phyloP scores from a whole-genome alignment of 1,140 invertebrate species.

The Eumaeus atala region DNA sequence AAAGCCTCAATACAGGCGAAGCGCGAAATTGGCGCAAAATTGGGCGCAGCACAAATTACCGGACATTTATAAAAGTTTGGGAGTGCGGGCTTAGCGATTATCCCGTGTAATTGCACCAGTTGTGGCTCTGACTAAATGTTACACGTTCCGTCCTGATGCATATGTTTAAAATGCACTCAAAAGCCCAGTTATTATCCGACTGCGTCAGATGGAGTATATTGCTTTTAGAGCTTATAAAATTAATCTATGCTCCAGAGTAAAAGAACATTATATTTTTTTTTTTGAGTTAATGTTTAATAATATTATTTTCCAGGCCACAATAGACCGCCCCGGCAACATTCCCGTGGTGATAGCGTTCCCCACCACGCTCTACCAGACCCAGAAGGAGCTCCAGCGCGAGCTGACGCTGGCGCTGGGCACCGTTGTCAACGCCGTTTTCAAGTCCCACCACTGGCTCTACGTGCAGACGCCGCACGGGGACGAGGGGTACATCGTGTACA shows the following conservation, averaged over 20 bases:
- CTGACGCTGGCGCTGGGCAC: conserved; percentile 84
- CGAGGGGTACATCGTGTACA: conserved; percentile 85
- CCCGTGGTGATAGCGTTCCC: conserved; percentile 85
- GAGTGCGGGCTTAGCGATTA: background rate
- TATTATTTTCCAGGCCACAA: conserved; percentile 78
- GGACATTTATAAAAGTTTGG: conserved; percentile 38
- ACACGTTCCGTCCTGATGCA: too few relatives aligned
- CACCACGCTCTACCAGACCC: conserved; percentile 83
- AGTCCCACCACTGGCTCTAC: conserved; percentile 87
- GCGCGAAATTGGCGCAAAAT: conserved; percentile 57
- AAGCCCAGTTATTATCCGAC: too few relatives aligned
- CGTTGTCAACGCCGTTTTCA: conserved; percentile 89
- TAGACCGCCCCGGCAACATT: conserved; percentile 85
- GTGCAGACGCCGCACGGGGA: conserved; percentile 86
- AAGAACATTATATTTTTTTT: too few relatives aligned
- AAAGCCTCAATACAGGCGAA: conserved; percentile 11
- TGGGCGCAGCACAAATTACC: conserved; percentile 50
- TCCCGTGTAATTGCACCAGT: too few relatives aligned
- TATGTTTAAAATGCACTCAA: too few relatives aligned
- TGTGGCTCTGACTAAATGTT: too few relatives aligned
- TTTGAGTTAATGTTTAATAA: too few relatives aligned
- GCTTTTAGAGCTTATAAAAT: too few relatives aligned
- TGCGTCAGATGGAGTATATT: too few relatives aligned
- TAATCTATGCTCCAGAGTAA: too few relatives aligned
- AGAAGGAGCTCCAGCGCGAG: conserved; percentile 81